Conservation (phyloP, 2,797 vertebrate genomes). For the Gymnocypris eckloni region DNA sequence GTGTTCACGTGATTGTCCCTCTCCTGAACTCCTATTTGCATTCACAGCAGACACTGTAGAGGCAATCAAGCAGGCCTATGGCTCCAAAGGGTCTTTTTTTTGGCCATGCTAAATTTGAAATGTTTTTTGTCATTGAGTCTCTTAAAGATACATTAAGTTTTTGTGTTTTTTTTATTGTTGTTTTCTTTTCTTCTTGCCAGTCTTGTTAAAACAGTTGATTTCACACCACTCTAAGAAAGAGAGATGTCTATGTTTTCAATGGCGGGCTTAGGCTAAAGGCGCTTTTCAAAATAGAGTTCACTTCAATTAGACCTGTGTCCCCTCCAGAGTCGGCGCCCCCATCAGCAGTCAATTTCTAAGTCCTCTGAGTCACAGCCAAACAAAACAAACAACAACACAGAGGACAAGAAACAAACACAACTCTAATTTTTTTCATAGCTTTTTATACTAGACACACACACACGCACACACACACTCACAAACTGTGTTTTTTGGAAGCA, state of each 20-base stretch:
- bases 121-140: constrained; percentile 56
- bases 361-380: constrained; percentile 74
- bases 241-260: constrained; percentile 54
- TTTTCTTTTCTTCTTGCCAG: constrained; percentile 40
- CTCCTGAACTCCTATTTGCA: constrained; percentile 62
- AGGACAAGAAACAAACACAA: constrained; percentile 78
- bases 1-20: constrained; percentile 66
- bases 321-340: constrained; percentile 60
- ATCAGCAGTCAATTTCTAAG: constrained; percentile 68
- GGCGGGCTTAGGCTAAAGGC: constrained; percentile 68
- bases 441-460: constrained; percentile 59
- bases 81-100: constrained; percentile 55
- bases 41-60: constrained; percentile 62
- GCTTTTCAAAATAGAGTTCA: constrained; percentile 69
- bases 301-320: constrained; percentile 66
- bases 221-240: constrained; percentile 64
- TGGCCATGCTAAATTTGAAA: constrained; percentile 58
- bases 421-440: constrained; percentile 75
- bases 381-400: constrained; percentile 77
- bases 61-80: constrained; percentile 58
- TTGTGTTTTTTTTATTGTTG: constrained; percentile 23
- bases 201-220: constrained; percentile 53
- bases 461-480: constrained; percentile 35
- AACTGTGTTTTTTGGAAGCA: constrained; percentile 48
- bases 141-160: constrained; percentile 46